These are phyloP conservation scores for Scrobipalpa costella DNA, from an alignment of 2,888 invertebrate genomes.

Conservation along the genomic window DNA sequence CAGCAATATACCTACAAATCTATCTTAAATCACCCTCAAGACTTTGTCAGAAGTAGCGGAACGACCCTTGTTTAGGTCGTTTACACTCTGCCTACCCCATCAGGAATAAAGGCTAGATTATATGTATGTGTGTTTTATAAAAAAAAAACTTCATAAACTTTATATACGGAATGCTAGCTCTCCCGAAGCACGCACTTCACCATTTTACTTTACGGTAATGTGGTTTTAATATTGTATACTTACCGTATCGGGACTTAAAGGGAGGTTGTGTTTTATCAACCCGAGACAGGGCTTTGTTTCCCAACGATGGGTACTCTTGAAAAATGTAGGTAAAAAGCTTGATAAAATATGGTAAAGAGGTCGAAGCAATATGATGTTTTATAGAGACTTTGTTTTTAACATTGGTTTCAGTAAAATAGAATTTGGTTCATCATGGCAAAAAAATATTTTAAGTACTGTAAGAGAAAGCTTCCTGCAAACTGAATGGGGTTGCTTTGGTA, in stretches of 20 bases:
- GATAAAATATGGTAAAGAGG: not conserved
- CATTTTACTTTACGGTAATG: constrained; percentile 8
- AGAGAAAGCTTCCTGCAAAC: too few relatives aligned
- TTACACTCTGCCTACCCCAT: too few relatives aligned
- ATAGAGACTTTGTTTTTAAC: not conserved
- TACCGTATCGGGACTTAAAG: not conserved
- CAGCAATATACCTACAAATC: too few relatives aligned
- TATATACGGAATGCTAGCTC: not conserved
- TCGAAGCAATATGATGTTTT: not conserved
- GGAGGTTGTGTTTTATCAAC: constrained; percentile 15
- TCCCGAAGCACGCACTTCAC: not conserved
- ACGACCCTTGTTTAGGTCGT: too few relatives aligned
- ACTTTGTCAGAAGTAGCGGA: too few relatives aligned
- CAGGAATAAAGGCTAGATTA: too few relatives aligned
- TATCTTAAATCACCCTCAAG: too few relatives aligned
- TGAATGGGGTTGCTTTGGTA: too few relatives aligned
- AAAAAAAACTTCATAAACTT: not conserved
- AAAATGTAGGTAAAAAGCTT: not conserved
- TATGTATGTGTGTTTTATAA: too few relatives aligned
- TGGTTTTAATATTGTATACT: constrained; percentile 34
- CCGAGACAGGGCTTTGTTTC: constrained; percentile 26
- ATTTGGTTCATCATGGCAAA: too few relatives aligned
- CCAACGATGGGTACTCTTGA: constrained; percentile 13
- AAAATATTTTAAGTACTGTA: too few relatives aligned
- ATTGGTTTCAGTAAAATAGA: not conserved